These are phyloP conservation scores for Bufo bufo DNA, from an alignment of 2,113 vertebrate species.

Conservation along the genomic window DNA sequence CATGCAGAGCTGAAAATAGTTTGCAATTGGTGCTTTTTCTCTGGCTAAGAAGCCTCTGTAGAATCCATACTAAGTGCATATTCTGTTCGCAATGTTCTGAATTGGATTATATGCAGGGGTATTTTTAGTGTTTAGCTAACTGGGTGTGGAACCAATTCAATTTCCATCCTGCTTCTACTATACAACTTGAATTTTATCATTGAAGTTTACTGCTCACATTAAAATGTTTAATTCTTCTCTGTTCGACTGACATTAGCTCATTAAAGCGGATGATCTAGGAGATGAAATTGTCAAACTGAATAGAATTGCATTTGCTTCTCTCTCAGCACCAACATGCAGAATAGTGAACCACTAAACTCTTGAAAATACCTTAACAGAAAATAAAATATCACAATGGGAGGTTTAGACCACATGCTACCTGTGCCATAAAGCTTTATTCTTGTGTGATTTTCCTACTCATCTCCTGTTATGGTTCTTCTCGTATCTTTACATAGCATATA, in stretches of 20 bases:
- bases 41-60: background rate
- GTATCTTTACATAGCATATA: background rate
- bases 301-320: background rate
- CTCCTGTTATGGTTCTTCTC: background rate
- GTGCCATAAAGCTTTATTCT: background rate
- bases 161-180: background rate
- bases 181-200: background rate
- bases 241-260: constrained; percentile 3
- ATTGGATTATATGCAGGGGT: background rate
- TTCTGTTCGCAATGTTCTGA: background rate
- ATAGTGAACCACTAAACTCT: background rate
- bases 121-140: constrained; percentile 12
- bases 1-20: too few species aligned
- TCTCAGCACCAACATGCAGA: background rate
- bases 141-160: background rate
- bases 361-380: background rate
- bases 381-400: background rate
- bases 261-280: constrained; percentile 3
- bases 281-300: background rate
- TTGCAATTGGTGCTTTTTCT: background rate
- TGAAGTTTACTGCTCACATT: background rate
- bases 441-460: background rate
- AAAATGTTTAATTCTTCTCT: background rate
- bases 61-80: constrained; percentile 15
- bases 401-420: background rate